A percentile compares a stretch with the other conserved stretches of the same genome.
These are phyloP conservation scores for Sebastes minor DNA, from an alignment of 2,797 vertebrate species.

Conservation along the genomic window DNA sequence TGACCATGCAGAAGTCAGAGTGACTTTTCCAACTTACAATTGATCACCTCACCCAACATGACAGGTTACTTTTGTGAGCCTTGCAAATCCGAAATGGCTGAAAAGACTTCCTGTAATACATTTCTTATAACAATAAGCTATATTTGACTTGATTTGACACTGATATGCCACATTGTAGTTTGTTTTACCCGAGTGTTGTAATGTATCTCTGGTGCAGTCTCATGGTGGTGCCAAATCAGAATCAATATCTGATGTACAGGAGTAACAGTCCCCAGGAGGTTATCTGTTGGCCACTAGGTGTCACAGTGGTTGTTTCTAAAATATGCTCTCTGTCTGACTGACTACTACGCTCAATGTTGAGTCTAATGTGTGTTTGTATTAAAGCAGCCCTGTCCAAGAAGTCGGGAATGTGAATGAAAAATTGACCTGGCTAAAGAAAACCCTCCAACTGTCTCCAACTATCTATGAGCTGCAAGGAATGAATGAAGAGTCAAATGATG, in stretches of 20 bases:
- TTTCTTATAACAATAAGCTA: fast-evolving
- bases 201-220: conserved; percentile 5
- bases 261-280: conserved; percentile 14
- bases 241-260: background rate
- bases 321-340: conserved; percentile 18
- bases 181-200: background rate
- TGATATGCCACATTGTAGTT: too few species aligned
- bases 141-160: background rate
- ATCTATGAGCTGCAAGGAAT: background rate
- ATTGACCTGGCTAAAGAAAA: background rate
- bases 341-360: background rate
- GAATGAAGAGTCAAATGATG: background rate
- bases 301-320: conserved; percentile 75
- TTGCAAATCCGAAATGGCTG: background rate
- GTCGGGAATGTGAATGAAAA: background rate
- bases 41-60: background rate
- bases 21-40: background rate
- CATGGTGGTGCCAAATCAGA: conserved; percentile 17
- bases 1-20: background rate
- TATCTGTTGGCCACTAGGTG: conserved; percentile 78
- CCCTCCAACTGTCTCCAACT: background rate
- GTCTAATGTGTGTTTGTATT: conserved; percentile 1
- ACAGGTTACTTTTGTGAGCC: background rate
- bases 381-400: background rate
- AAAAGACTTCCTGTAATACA: background rate